These are phyloP conservation scores for Passerculus sandwichensis DNA, from an alignment of 2,797 vertebrate species.

Conservation along the genomic window DNA sequence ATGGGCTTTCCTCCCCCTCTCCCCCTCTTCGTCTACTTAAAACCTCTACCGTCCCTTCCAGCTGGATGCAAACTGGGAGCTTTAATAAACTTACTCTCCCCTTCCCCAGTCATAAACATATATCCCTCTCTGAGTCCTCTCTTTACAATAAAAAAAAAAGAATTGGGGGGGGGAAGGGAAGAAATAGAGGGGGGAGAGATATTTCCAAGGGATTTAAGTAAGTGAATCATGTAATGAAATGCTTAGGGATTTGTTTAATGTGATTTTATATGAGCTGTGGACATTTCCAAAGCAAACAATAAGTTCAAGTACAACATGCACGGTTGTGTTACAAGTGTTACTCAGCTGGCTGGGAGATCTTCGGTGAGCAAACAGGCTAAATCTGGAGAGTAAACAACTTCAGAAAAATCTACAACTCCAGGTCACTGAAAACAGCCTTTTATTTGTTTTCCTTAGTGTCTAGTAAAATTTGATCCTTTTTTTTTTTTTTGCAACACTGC, in stretches of 20 bases:
- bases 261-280: constrained; percentile 40
- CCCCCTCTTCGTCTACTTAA: background rate
- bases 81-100: background rate
- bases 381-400: constrained; percentile 42
- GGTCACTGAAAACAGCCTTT: background rate
- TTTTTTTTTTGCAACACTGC: background rate
- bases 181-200: rapidly evolving
- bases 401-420: background rate
- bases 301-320: constrained; percentile 23
- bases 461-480: constrained; percentile 16
- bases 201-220: constrained; percentile 36
- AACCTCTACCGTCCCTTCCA: background rate
- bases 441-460: constrained; percentile 54
- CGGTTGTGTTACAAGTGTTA: background rate
- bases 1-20: background rate
- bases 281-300: constrained; percentile 61
- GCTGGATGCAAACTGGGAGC: background rate
- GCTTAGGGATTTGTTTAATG: constrained; percentile 35
- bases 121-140: background rate
- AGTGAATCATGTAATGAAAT: constrained; percentile 24
- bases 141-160: background rate
- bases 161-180: too few relatives aligned
- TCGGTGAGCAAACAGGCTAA: constrained; percentile 62
- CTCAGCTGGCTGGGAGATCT: constrained; percentile 11
- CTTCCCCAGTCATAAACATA: background rate